phyloP scores from a whole-genome alignment of 2,888 invertebrate genomes.

The Ceraclea dissimilis region DNA sequence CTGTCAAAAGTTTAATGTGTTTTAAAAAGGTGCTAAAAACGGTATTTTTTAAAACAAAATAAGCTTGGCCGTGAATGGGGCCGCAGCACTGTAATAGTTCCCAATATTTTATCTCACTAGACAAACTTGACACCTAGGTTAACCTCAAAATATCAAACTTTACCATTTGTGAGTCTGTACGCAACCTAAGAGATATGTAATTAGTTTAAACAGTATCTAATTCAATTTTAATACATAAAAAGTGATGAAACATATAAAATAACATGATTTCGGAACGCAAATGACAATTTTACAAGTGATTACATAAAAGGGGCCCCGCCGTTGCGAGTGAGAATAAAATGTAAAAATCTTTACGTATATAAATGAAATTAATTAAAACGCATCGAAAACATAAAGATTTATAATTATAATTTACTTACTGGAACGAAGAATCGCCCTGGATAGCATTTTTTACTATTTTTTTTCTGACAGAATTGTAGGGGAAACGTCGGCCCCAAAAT shows the following conservation, averaged over 20 bases:
- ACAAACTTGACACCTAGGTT: no score
- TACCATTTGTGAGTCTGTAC: conserved; percentile 26
- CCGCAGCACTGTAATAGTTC: no score
- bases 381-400: not conserved
- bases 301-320: conserved; percentile 40
- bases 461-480: conserved; percentile 1
- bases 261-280: not conserved
- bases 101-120: no score
- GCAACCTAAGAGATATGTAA: not conserved
- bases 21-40: no score
- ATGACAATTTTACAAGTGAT: conserved; percentile 32
- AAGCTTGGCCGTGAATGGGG: no score
- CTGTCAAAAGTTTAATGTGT: no score
- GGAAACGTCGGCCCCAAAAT: not conserved
- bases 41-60: no score
- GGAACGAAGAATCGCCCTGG: conserved; percentile 60
- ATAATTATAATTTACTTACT: conserved; percentile 40
- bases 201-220: no score
- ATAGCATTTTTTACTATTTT: conserved; percentile 51
- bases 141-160: conserved; percentile 10
- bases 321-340: not conserved
- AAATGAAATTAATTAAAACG: not conserved
- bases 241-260: not conserved
- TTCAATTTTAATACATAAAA: no score
- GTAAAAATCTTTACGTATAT: not conserved